A percentile compares a stretch with the other conserved stretches of the same genome.
Evolutionary conservation across 2,797 vertebrate genomes (phyloP).

Genomic region (Prionace glauca): DNA sequence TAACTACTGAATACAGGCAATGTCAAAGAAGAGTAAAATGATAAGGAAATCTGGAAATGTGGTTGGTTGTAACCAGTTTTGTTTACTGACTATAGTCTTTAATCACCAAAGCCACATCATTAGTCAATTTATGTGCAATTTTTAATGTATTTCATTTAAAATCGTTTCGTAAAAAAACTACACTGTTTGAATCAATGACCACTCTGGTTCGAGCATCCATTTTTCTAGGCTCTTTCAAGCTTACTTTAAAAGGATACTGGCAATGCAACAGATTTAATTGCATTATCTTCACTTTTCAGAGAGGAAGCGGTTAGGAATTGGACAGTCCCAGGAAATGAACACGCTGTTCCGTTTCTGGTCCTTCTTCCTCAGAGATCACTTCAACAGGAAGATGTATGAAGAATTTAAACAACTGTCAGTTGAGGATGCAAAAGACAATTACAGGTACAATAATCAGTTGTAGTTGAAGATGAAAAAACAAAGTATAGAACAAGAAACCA

Average conservation of each 20-base stretch:
- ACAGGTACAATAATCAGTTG: conserved; percentile 62
- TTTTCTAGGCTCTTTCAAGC: neutral
- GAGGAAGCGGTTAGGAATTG: conserved; percentile 83
- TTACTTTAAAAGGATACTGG: neutral
- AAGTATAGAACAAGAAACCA: neutral
- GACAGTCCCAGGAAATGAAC: conserved; percentile 95
- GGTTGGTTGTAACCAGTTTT: neutral
- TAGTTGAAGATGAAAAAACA: neutral
- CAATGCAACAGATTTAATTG: neutral
- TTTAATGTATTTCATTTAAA: neutral
- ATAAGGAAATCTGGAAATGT: neutral
- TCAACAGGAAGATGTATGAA: conserved; percentile 95
- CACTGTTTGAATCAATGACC: neutral
- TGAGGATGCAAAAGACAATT: conserved; percentile 86
- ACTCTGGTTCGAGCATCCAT: neutral
- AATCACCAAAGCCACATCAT: neutral
- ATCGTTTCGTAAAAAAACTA: neutral
- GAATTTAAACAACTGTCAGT: conserved; percentile 81
- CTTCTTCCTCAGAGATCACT: conserved; percentile 93
- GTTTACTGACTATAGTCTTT: neutral
- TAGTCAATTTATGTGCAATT: neutral
- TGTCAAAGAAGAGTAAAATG: neutral
- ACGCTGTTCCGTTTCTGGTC: conserved; percentile 96
- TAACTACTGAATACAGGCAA: neutral
- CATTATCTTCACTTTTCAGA: conserved; percentile 58